Conservation (phyloP, 1,140 invertebrate genomes). For the Myzus persicae region DNA sequence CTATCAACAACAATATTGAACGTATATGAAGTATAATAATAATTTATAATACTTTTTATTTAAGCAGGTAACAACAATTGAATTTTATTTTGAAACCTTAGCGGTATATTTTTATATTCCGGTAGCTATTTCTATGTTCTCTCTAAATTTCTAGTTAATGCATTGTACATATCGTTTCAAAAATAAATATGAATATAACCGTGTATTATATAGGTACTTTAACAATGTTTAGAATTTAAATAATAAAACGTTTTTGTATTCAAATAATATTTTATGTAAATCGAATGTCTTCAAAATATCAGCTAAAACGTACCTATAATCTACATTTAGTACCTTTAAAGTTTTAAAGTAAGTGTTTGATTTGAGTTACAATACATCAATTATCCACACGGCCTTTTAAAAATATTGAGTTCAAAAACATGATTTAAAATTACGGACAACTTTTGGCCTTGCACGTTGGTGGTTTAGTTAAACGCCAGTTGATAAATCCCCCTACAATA, state of each 20-base stretch:
- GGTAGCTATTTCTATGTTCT: neutral
- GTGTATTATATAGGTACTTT: neutral
- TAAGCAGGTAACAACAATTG: too few relatives aligned
- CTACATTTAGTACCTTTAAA: too few relatives aligned
- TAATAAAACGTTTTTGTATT: neutral
- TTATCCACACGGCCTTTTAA: neutral
- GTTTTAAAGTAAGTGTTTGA: too few relatives aligned
- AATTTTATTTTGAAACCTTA: neutral
- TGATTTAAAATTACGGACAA: neutral
- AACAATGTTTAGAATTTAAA: neutral
- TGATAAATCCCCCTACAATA: neutral
- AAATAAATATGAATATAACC: neutral
- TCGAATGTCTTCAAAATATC: neutral
- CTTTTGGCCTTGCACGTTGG: neutral
- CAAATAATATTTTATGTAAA: neutral
- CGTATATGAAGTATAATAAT: neutral
- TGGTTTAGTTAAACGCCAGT: neutral
- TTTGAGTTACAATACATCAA: too few relatives aligned
- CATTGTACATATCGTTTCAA: neutral
- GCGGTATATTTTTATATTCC: neutral
- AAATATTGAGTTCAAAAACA: neutral
- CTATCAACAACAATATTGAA: neutral
- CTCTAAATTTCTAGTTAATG: neutral
- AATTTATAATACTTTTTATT: neutral
- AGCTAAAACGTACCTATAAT: neutral